phyloP scores from a whole-genome alignment of 30 jellyfish, hydroid and myxozoan genomes.

The Rhopilema esculentum region DNA sequence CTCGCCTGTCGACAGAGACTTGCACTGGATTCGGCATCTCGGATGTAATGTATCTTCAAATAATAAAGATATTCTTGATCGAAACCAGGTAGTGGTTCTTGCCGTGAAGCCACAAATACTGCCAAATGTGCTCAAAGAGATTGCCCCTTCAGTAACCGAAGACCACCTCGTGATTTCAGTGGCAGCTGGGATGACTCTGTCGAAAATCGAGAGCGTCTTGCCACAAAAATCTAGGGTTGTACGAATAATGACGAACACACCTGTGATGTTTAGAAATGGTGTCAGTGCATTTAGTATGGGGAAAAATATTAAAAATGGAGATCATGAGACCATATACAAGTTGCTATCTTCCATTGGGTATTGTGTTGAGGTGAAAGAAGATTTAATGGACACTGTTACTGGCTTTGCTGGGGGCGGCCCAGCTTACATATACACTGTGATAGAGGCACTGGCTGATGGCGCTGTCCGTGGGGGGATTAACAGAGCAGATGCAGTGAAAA shows the following conservation, averaged over 20 bases:
- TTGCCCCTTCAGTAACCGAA: constrained; percentile 66
- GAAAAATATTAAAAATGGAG: constrained; percentile 49
- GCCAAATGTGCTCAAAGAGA: constrained; percentile 61
- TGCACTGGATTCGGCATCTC: constrained; percentile 80
- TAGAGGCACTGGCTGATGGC: constrained; percentile 88
- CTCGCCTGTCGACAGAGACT: constrained; percentile 76
- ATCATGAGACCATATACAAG: constrained; percentile 61
- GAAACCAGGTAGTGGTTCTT: constrained; percentile 47
- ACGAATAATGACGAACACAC: constrained; percentile 83
- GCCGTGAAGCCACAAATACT: constrained; percentile 83
- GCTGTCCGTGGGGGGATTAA: constrained; percentile 83
- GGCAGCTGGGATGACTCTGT: constrained; percentile 81
- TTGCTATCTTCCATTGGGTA: constrained; percentile 77
- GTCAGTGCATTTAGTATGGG: constrained; percentile 84
- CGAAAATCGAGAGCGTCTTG: constrained; percentile 51
- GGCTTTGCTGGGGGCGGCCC: constrained; percentile 98
- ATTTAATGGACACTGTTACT: constrained; percentile 78
- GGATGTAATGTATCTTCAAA: constrained; percentile 77
- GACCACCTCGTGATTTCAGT: constrained; percentile 75
- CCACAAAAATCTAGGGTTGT: constrained; percentile 68
- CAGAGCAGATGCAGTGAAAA: constrained; percentile 70
- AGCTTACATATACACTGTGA: constrained; percentile 78
- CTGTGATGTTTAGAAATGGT: constrained; percentile 74
- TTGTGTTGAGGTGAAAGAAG: constrained; percentile 79
- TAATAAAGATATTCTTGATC: constrained; percentile 45